Percentiles rank a stretch among this genome's conserved stretches.
These are phyloP conservation scores for Podarcis muralis DNA, from an alignment of 2,113 vertebrate genomes.

Conservation along the genomic window DNA sequence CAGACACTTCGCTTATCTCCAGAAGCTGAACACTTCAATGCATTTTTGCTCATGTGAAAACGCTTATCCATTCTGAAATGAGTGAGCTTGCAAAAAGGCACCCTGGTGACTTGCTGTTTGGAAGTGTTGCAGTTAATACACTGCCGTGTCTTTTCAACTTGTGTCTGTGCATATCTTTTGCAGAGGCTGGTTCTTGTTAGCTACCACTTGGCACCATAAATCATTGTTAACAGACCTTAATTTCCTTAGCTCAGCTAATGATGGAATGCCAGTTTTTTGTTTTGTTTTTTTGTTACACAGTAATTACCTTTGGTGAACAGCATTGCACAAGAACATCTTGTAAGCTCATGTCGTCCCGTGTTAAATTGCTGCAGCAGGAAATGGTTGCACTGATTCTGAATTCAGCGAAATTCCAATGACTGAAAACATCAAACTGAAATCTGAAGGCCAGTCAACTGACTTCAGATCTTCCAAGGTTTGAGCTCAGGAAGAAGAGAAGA, in stretches of 20 bases:
- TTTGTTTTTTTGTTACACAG: slow-evolving; percentile 13
- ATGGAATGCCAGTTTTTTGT: slow-evolving; percentile 55
- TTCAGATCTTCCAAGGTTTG: not conserved
- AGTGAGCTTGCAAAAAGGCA: slow-evolving; percentile 38
- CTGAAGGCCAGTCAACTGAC: not conserved
- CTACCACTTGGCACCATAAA: slow-evolving; percentile 59
- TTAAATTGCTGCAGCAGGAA: not conserved
- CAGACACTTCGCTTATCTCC: slow-evolving; percentile 44
- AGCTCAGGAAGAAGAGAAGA: not conserved
- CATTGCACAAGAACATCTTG: slow-evolving; percentile 53
- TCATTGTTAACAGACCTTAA: slow-evolving; percentile 71
- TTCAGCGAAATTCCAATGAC: not conserved
- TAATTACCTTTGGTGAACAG: slow-evolving; percentile 70
- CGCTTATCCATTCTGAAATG: slow-evolving; percentile 52
- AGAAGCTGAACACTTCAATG: slow-evolving; percentile 49
- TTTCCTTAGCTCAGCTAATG: slow-evolving; percentile 70
- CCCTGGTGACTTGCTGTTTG: slow-evolving; percentile 30
- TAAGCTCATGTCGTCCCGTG: not conserved
- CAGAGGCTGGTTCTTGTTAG: slow-evolving; percentile 51
- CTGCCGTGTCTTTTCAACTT: slow-evolving; percentile 39
- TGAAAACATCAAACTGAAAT: not conserved
- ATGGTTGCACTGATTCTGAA: not conserved
- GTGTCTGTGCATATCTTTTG: not conserved
- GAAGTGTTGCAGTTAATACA: slow-evolving; percentile 48
- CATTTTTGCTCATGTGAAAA: slow-evolving; percentile 55